These are phyloP conservation scores for Melanerpes formicivorus DNA, from an alignment of 2,113 vertebrate genomes.

Conservation along the genomic window DNA sequence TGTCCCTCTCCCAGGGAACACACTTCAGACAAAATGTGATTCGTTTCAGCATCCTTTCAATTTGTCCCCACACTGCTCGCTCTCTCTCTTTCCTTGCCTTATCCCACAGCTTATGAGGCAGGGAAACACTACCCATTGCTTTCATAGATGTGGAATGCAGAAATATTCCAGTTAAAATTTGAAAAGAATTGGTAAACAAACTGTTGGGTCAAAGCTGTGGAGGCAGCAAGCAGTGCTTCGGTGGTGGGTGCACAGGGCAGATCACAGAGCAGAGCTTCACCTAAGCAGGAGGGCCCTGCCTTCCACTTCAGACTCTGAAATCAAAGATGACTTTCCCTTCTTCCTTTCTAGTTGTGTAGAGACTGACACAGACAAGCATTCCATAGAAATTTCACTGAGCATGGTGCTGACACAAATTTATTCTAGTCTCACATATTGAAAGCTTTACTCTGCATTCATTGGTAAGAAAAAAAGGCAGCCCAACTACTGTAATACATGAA, in stretches of 20 bases:
- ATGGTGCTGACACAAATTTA: not conserved
- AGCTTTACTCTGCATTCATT: not conserved
- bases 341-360: not conserved
- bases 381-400: not conserved
- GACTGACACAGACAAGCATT: not conserved
- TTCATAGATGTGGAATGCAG: not conserved
- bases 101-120: not conserved
- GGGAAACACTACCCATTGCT: not conserved
- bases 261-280: not conserved
- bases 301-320: not conserved
- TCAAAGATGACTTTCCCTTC: not conserved
- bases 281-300: not conserved
- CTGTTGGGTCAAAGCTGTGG: not conserved
- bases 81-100: not conserved
- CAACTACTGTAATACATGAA: not conserved
- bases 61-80: not conserved
- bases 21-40: not conserved
- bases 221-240: accelerated
- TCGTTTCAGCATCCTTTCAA: not conserved
- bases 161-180: not conserved
- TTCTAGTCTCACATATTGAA: not conserved
- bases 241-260: accelerated
- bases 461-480: not conserved
- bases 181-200: not conserved
- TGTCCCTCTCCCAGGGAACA: not conserved